Percentiles rank a stretch among this genome's conserved stretches.
These are phyloP conservation scores for Chlamydotis undulata DNA, from an alignment of 2,113 vertebrate species.

Conservation along the genomic window DNA sequence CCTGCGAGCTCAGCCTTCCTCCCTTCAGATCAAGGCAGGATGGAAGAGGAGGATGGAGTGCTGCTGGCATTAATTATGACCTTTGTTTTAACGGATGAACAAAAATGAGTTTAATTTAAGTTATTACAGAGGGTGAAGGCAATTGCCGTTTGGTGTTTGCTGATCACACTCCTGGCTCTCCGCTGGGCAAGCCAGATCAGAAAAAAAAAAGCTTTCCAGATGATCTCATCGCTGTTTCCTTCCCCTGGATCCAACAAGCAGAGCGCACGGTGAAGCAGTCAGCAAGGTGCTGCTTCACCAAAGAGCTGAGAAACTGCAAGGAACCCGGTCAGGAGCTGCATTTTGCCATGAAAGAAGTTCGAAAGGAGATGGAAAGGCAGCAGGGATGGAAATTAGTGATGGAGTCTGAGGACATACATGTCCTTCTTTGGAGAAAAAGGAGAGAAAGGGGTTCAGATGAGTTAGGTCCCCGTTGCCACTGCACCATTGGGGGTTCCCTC, in stretches of 20 bases:
- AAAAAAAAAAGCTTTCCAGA: neutral
- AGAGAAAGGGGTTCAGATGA: neutral
- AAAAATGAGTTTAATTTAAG: neutral
- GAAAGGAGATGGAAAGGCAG: neutral
- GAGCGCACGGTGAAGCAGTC: neutral
- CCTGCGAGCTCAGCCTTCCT: neutral
- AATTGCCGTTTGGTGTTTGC: fast-evolving
- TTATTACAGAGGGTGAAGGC: neutral
- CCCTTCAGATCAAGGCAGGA: fast-evolving
- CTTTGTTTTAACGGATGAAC: neutral
- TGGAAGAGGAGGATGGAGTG: neutral
- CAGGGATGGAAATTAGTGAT: neutral
- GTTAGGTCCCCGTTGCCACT: neutral
- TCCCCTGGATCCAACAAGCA: neutral
- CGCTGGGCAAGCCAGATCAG: neutral
- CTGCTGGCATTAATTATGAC: neutral
- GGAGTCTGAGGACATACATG: neutral
- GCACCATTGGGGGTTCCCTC: fast-evolving
- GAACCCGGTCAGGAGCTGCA: neutral
- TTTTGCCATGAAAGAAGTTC: neutral
- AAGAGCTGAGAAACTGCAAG: neutral
- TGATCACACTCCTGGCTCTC: neutral
- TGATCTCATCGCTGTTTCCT: conserved; percentile 41
- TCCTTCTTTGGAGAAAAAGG: neutral
- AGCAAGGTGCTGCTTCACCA: neutral